Conservation (phyloP, 2,797 vertebrate species). For the Pseudocheirus occidentalis region DNA sequence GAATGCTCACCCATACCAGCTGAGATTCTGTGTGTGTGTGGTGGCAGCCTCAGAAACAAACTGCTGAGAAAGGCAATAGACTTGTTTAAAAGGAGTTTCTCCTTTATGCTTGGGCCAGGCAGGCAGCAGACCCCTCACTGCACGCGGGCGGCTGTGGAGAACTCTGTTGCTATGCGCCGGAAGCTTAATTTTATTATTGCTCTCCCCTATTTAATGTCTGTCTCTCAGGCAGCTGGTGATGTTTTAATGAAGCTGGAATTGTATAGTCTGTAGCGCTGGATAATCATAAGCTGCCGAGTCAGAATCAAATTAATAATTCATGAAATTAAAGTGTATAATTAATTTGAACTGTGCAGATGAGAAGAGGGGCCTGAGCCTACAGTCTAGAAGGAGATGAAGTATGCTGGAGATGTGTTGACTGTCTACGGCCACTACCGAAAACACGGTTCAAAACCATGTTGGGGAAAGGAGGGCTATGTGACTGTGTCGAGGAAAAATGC, state of each 20-base stretch:
- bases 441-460: neutral
- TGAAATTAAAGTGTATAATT: conserved; percentile 99
- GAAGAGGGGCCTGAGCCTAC: conserved; percentile 80
- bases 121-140: conserved; percentile 50
- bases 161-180: conserved; percentile 84
- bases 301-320: conserved; percentile 99
- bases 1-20: neutral
- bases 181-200: conserved; percentile 93
- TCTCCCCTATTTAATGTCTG: conserved; percentile 90
- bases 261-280: conserved; percentile 91
- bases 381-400: conserved; percentile 72
- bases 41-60: neutral
- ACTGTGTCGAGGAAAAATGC: neutral
- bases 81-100: conserved; percentile 68
- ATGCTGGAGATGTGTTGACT: conserved; percentile 50
- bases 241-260: conserved; percentile 97
- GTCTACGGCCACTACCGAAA: conserved; percentile 3
- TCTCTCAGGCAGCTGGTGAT: conserved; percentile 94
- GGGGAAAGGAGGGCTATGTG: neutral
- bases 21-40: neutral
- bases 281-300: conserved; percentile 99
- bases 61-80: conserved; percentile 48
- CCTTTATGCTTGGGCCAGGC: conserved; percentile 65
- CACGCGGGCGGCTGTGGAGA: conserved; percentile 74
- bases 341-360: conserved; percentile 91